phyloP scores from a whole-genome alignment of 23 tunicate genomes.

The Halocynthia roretzi region DNA sequence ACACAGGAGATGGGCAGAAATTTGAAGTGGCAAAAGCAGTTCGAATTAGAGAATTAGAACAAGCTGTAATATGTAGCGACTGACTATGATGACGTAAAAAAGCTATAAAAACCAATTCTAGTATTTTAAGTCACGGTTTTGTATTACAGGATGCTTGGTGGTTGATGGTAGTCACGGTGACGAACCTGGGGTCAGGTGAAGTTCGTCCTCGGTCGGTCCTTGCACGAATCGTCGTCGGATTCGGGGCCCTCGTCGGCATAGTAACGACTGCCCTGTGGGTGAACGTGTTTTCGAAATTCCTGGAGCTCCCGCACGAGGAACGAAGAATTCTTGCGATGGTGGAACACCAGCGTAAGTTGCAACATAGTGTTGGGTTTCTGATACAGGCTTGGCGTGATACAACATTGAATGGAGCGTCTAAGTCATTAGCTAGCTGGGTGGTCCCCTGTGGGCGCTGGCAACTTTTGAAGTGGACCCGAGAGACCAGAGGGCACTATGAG shows the following conservation, averaged over 20 bases:
- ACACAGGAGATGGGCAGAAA: no score
- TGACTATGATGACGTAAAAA: background rate
- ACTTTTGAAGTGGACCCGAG: no score
- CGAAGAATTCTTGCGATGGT: slow-evolving; percentile 34
- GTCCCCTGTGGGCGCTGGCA: no score
- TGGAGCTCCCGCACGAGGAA: slow-evolving; percentile 49
- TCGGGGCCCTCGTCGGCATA: slow-evolving; percentile 41
- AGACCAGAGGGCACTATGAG: no score
- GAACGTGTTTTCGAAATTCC: slow-evolving; percentile 37
- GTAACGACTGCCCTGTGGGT: slow-evolving; percentile 53
- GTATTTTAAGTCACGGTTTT: no score
- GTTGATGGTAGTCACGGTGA: slow-evolving; percentile 51
- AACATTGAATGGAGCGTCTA: no score
- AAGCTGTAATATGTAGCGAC: background rate
- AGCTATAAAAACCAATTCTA: background rate
- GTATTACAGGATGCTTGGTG: slow-evolving; percentile 36
- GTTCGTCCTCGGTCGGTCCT: slow-evolving; percentile 32
- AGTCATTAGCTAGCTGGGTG: no score
- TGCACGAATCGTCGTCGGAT: slow-evolving; percentile 39
- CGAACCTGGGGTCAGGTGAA: slow-evolving; percentile 54
- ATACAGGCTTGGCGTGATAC: no score
- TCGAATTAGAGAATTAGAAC: no score
- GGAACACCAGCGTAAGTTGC: slow-evolving; percentile 31
- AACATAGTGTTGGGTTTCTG: no score
- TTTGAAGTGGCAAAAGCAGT: no score